A percentile compares a stretch with the other conserved stretches of the same genome.
Evolutionary conservation across 2,113 vertebrate genomes (phyloP).

Genomic region (Clarias batrachus): DNA sequence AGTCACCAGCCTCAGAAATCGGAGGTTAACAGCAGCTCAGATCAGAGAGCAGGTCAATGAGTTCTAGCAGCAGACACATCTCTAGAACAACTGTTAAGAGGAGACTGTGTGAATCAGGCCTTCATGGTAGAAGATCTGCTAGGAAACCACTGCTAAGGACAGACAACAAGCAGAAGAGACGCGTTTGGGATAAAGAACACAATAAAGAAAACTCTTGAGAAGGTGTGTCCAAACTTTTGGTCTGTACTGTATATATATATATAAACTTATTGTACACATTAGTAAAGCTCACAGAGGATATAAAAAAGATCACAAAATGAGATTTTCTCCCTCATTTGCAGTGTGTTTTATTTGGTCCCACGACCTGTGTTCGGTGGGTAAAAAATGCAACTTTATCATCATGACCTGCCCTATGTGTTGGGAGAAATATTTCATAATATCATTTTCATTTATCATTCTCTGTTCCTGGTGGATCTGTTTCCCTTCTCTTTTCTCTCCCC

Average conservation of each 20-base stretch:
- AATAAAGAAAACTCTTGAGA: too few relatives aligned
- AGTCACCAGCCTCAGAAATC: too few relatives aligned
- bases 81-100: too few relatives aligned
- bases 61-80: too few relatives aligned
- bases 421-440: neutral
- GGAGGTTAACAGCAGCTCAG: too few relatives aligned
- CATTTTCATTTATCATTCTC: neutral
- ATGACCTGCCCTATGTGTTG: neutral
- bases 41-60: too few relatives aligned
- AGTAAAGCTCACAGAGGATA: neutral
- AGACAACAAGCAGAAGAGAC: too few relatives aligned
- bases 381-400: neutral
- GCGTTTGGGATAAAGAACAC: too few relatives aligned
- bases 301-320: neutral
- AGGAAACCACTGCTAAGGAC: too few relatives aligned
- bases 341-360: neutral
- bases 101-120: too few relatives aligned
- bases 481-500: constrained; percentile 50
- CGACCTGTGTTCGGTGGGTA: neutral
- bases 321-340: neutral
- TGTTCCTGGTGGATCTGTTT: constrained; percentile 18
- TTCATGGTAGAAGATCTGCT: too few relatives aligned
- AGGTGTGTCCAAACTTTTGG: neutral
- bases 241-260: neutral
- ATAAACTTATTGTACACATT: neutral